Evolutionary conservation across 2,797 vertebrate species (phyloP).

Genomic region (Phalloptychus januarius): DNA sequence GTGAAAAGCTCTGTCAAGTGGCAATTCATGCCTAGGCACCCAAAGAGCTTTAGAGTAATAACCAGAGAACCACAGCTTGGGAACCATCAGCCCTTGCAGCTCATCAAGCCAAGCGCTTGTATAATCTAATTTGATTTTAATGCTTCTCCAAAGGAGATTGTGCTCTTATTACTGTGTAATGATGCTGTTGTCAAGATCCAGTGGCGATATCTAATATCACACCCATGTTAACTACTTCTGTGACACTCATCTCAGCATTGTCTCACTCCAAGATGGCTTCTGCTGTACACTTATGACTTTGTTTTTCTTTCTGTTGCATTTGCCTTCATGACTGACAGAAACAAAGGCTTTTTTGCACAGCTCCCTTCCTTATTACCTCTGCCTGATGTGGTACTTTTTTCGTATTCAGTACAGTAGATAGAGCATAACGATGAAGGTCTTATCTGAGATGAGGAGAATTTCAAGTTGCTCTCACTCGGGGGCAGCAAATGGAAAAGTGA

Average conservation of each 20-base stretch:
- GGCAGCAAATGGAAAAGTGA: conserved; percentile 94
- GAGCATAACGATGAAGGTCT: conserved; percentile 82
- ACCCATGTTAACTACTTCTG: conserved; percentile 79
- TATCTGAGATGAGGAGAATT: conserved; percentile 79
- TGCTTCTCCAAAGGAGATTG: conserved; percentile 81
- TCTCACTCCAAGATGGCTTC: conserved; percentile 57
- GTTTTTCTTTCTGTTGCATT: conserved; percentile 65
- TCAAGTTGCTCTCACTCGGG: conserved; percentile 81
- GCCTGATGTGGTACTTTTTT: conserved; percentile 74
- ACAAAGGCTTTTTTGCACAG: conserved; percentile 58
- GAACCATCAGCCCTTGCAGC: conserved; percentile 72
- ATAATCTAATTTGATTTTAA: conserved; percentile 88
- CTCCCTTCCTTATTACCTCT: conserved; percentile 72
- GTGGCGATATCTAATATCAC: conserved; percentile 79
- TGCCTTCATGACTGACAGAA: conserved; percentile 66
- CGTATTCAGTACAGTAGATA: conserved; percentile 81
- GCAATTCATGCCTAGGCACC: conserved; percentile 79
- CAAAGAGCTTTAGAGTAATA: conserved; percentile 75
- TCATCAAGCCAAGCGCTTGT: conserved; percentile 77
- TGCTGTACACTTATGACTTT: conserved; percentile 64
- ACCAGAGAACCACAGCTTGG: conserved; percentile 68
- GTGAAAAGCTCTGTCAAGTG: conserved; percentile 79
- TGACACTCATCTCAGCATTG: conserved; percentile 76
- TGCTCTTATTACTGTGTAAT: conserved; percentile 84
- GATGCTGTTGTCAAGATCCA: conserved; percentile 83